A percentile compares a stretch with the other conserved stretches of the same genome.
Evolutionary conservation across 2,797 vertebrate genomes (phyloP).

Genomic region (Helostoma temminkii): DNA sequence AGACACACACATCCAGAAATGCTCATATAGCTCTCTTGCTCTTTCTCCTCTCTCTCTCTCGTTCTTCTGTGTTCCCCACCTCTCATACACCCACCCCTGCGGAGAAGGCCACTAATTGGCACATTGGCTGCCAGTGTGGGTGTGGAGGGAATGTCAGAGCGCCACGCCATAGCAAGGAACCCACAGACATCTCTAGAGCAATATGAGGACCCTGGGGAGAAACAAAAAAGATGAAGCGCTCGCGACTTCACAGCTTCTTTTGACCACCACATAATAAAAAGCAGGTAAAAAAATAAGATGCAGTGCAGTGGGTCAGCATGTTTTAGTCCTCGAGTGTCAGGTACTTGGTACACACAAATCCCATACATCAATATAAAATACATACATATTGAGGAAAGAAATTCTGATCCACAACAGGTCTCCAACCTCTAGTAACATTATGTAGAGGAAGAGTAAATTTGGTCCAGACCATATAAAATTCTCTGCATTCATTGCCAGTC

Average conservation of each 20-base stretch:
- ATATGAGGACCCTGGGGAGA: conserved; percentile 72
- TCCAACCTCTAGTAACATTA: conserved; percentile 67
- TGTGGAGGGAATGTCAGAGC: conserved; percentile 87
- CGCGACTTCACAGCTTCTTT: conserved; percentile 61
- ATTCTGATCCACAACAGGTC: conserved; percentile 40
- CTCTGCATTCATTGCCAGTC: conserved; percentile 64
- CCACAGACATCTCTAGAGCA: conserved; percentile 82
- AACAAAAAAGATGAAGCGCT: conserved; percentile 67
- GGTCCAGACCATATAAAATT: conserved; percentile 63
- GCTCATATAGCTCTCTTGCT: conserved; percentile 70
- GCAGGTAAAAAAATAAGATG: conserved; percentile 44
- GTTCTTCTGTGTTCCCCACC: conserved; percentile 82
- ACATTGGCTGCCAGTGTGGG: conserved; percentile 88
- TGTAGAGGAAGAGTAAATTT: conserved; percentile 69
- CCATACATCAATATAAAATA: conserved; percentile 9
- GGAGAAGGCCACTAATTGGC: conserved; percentile 89
- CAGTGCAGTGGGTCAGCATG: conserved; percentile 23
- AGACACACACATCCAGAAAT: conserved; percentile 46
- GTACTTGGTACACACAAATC: not conserved
- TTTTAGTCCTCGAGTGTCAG: conserved; percentile 19
- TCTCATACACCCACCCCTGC: conserved; percentile 81
- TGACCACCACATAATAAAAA: conserved; percentile 66
- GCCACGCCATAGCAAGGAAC: conserved; percentile 83
- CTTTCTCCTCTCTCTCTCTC: conserved; percentile 77
- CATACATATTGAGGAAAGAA: conserved; percentile 53